phyloP scores from a whole-genome alignment of 2,797 vertebrate genomes.

The Geotrypetes seraphini region DNA sequence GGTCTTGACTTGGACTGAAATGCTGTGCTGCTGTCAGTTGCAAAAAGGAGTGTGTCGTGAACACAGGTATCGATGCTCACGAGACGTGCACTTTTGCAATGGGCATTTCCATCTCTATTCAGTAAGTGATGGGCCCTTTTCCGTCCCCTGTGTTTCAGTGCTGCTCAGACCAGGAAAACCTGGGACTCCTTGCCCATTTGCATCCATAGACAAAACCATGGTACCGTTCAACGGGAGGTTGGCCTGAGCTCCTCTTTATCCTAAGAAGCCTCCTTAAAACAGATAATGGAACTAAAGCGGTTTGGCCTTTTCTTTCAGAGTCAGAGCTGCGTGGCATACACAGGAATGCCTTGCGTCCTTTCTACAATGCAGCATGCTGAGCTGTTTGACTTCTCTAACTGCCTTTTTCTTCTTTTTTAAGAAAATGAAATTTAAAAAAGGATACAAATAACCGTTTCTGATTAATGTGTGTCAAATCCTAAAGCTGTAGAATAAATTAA shows the following conservation, averaged over 20 bases:
- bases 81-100: too few species aligned
- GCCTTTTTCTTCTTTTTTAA: conserved; percentile 16
- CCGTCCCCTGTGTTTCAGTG: too few species aligned
- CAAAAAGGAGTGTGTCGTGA: too few species aligned
- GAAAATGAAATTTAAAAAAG: conserved; percentile 15
- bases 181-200: too few species aligned
- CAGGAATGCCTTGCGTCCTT: conserved; percentile 36
- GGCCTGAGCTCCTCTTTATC: not conserved
- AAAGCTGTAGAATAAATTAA: conserved; percentile 28
- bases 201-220: too few species aligned
- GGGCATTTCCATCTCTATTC: too few species aligned
- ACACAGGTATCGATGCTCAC: too few species aligned
- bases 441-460: conserved; percentile 43
- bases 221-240: too few species aligned
- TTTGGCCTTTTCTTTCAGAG: conserved; percentile 21
- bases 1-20: too few species aligned
- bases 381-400: conserved; percentile 31
- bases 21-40: too few species aligned
- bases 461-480: conserved; percentile 29
- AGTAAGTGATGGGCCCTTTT: too few species aligned
- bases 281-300: not conserved
- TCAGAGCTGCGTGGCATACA: conserved; percentile 32
- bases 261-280: not conserved
- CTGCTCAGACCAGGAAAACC: too few species aligned
- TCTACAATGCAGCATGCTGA: conserved; percentile 39